A percentile compares a stretch with the other conserved stretches of the same genome.
phyloP scores from a whole-genome alignment of 2,888 invertebrate species.

The Odontomyia ornata region DNA sequence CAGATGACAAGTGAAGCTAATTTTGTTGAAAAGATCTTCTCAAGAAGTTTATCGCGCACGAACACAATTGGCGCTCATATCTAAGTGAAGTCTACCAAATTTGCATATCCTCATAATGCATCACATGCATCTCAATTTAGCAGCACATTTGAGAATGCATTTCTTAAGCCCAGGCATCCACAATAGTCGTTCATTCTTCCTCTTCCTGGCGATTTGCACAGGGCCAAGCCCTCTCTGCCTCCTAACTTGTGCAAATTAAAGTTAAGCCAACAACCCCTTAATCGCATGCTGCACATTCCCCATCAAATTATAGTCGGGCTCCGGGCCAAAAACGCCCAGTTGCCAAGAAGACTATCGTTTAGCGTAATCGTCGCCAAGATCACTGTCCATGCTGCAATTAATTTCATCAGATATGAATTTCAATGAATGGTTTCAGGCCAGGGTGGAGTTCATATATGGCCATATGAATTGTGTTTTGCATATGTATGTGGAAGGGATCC shows the following conservation, averaged over 20 bases:
- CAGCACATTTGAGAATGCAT: no score
- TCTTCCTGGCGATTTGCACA: constrained; percentile 1
- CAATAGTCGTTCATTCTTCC: background rate
- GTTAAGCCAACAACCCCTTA: constrained; percentile 38
- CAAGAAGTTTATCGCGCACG: no score
- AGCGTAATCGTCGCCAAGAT: constrained; percentile 44
- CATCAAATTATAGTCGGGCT: constrained; percentile 30
- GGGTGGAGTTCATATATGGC: background rate
- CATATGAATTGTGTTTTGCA: background rate
- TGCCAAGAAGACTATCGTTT: constrained; percentile 39
- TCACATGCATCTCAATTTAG: no score
- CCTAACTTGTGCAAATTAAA: background rate
- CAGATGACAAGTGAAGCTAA: no score
- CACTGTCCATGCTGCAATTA: constrained; percentile 35
- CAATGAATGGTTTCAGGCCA: constrained; percentile 24
- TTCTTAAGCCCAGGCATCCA: no score
- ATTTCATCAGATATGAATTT: constrained; percentile 41
- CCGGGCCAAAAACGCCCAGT: constrained; percentile 22
- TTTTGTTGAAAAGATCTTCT: no score
- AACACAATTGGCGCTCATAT: no score
- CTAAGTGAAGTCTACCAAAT: no score
- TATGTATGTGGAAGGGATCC: background rate
- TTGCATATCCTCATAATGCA: no score
- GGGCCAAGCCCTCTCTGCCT: background rate
- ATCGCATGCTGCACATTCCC: constrained; percentile 9